phyloP scores from a whole-genome alignment of 2,888 invertebrate genomes.

The Drosophila heteroneura region DNA sequence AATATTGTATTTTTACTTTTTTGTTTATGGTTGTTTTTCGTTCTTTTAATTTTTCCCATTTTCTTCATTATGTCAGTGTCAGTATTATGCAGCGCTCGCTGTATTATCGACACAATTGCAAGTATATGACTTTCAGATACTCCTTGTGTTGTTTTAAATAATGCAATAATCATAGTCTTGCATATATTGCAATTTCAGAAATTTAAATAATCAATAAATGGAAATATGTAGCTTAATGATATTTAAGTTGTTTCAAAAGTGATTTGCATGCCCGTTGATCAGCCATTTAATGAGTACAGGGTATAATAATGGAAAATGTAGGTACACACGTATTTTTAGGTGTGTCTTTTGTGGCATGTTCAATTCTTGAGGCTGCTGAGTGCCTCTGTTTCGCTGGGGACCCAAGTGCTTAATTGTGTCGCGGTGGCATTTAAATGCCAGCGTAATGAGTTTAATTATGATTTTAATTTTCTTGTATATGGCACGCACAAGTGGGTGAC shows the following conservation, averaged over 20 bases:
- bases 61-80: conserved; percentile 59
- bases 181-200: neutral
- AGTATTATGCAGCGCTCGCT: conserved; percentile 47
- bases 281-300: neutral
- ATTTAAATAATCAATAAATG: neutral
- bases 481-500: conserved; percentile 43
- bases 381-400: conserved; percentile 9
- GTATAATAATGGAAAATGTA: conserved; percentile 40
- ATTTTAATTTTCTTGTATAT: conserved; percentile 62
- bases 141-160: neutral
- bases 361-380: conserved; percentile 29
- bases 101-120: conserved; percentile 24
- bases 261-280: neutral
- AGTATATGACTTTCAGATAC: neutral
- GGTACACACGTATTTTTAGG: neutral
- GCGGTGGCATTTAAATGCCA: conserved; percentile 54
- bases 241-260: neutral
- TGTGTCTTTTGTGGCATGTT: conserved; percentile 32
- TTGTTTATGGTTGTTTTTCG: conserved; percentile 14
- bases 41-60: conserved; percentile 26
- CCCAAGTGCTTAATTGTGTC: conserved; percentile 58
- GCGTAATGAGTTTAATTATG: conserved; percentile 76
- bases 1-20: conserved; percentile 27
- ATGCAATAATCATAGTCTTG: neutral
- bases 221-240: neutral